Evolutionary conservation across 30 jellyfish, hydroid and myxozoan species (phyloP), one percentile per base, ranked within the genome.

Genomic region (Clytia hemisphaerica): DNA sequence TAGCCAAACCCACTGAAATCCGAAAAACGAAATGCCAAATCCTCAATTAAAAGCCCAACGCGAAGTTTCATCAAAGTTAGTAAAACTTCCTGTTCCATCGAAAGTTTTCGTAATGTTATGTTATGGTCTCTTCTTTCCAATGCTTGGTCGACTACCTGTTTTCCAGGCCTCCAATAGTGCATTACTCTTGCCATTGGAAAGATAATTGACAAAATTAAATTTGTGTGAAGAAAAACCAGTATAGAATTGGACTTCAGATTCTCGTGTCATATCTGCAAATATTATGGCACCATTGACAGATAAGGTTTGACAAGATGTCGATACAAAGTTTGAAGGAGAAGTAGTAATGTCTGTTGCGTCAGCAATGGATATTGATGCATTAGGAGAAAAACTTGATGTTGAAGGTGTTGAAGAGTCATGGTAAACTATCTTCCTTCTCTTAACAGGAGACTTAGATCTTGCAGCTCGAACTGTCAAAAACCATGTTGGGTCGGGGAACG

Each of bases 141-240:
- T 59, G 31, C 63, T 28, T n/a, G n/a, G n/a, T n/a, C n/a, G n/a
- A n/a, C 37, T 3, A 71, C 29, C 14, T 30, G 28, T 5, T 9
- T 32, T 6, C 34, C 60, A 28, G 77, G 61, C 53, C 53, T 71
- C 70, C 85, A 73, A 45, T 73, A 57, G 37, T 58, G 80, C 85
- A 73, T 58, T 30, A 57, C 62, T 22, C 40, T 15, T 16, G 85
- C 82, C 1, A 55, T 29, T 4, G 66, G 68, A 2, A 25, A 15
- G 27, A 73, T 27, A 58, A 18, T 38, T 26, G 33, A 29, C 0
- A 55, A 73, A 1, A 57, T 73, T 45, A 36, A 73, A 73, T 1
- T 31, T 29, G 9, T 32, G 49, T n/a, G 81, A 5, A 2, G 21
- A 36, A 16, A 73, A 54, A 9, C 75, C 75, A 22, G 75, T 61